Percentiles rank a stretch among this genome's conserved stretches.
Conservation (phyloP, 2,113 vertebrate genomes). For the Pelusios castaneus region DNA sequence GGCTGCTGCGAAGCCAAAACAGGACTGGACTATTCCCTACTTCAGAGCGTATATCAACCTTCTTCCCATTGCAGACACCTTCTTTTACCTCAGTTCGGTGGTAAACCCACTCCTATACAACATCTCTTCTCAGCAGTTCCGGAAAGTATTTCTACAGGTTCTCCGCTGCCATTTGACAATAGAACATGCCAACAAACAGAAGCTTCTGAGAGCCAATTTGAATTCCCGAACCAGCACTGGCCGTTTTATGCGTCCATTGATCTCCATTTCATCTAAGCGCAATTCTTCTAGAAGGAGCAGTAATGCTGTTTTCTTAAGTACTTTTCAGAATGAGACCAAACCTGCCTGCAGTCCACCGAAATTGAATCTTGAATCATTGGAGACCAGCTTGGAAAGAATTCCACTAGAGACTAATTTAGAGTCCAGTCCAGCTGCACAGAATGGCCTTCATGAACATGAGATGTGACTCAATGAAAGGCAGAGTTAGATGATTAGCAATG, state of each 20-base stretch:
- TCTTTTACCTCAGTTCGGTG: constrained; percentile 97
- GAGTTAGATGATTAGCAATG: background rate
- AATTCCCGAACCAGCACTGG: background rate
- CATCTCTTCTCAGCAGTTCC: constrained; percentile 92
- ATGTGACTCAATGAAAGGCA: constrained; percentile 63
- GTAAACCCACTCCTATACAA: constrained; percentile 96
- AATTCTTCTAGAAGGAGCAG: background rate
- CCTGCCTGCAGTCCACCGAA: background rate
- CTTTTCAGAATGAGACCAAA: constrained; percentile 61
- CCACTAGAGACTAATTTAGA: background rate
- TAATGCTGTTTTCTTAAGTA: constrained; percentile 64
- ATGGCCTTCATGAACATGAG: constrained; percentile 70
- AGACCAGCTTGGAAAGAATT: background rate
- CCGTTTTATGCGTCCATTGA: constrained; percentile 62
- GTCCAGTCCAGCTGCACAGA: background rate
- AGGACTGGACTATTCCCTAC: constrained; percentile 82
- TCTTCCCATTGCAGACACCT: constrained; percentile 86
- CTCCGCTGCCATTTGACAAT: constrained; percentile 85
- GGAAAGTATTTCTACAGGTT: constrained; percentile 87
- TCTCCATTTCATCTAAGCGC: constrained; percentile 60
- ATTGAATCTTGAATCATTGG: background rate
- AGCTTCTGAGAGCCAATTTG: constrained; percentile 29
- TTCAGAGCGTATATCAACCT: constrained; percentile 84
- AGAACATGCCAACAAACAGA: constrained; percentile 83
- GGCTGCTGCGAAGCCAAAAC: constrained; percentile 87